Conservation (phyloP, 1,140 invertebrate species). For the Philopotamus ludificatus region DNA sequence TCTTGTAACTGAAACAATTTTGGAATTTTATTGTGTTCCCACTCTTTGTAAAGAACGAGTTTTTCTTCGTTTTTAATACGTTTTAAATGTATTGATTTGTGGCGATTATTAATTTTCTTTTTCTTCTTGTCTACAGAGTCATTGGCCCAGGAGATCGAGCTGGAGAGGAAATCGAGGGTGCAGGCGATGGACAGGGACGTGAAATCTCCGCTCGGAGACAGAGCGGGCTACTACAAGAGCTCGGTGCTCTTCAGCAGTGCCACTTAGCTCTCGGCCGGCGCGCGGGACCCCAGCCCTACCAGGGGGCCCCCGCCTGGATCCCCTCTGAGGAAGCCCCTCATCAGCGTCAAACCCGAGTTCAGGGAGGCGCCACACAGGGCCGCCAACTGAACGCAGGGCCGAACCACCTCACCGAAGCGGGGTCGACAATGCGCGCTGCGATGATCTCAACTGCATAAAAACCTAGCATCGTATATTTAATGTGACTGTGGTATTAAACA, state of each 20-base stretch:
- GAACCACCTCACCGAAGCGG: neutral
- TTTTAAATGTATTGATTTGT: no score
- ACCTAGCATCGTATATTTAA: neutral
- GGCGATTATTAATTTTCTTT: no score
- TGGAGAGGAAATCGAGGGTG: slow-evolving; percentile 79
- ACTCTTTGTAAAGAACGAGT: no score
- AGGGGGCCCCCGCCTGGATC: slow-evolving; percentile 18
- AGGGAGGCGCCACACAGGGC: slow-evolving; percentile 52
- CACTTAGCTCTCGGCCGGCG: slow-evolving; percentile 64
- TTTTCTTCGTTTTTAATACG: no score
- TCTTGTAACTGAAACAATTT: no score
- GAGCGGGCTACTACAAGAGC: slow-evolving; percentile 79
- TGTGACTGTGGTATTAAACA: slow-evolving; percentile 5
- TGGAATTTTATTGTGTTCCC: no score
- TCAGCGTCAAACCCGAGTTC: slow-evolving; percentile 57
- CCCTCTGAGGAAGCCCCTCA: slow-evolving; percentile 51
- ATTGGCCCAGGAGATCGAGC: slow-evolving; percentile 78
- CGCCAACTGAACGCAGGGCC: slow-evolving; percentile 30
- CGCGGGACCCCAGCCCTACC: slow-evolving; percentile 28
- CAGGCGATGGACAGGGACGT: slow-evolving; percentile 77
- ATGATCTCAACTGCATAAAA: neutral
- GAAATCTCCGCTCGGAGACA: slow-evolving; percentile 79
- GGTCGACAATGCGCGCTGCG: neutral
- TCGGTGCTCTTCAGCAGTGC: slow-evolving; percentile 81
- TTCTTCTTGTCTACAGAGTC: slow-evolving; percentile 64